Evolutionary conservation across 2,888 invertebrate species (phyloP), one percentile per base, ranked within the genome.

Genomic region (Chrysotoxum bicinctum): DNA sequence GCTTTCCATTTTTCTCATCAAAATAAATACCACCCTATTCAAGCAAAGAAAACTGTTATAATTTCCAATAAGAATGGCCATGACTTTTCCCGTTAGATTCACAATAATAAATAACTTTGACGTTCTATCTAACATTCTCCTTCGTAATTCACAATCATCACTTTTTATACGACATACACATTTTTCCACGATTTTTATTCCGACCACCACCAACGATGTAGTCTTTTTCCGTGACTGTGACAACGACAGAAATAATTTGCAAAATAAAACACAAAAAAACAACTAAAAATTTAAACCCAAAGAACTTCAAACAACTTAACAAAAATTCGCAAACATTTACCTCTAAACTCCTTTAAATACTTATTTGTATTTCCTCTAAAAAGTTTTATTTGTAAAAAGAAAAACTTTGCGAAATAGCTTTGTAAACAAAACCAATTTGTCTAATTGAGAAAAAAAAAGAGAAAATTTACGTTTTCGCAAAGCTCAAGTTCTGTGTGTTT

Each of bases 221-320:
- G 85, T 85, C 77, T 84, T 79, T 66, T 81, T 81, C 77, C 85
- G 81, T 85, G 85, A 81, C 81, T 81, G 85, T 77, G 76, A 85
- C 79, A 79, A 84, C 85, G 85, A 85, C 80, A 64, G 35, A 68
- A 66, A 54, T 54, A 62, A 68, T 62, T 52, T 43, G 40, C 43
- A 75, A 80, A 80, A 73, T 64, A 72, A 80, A 80, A 69, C 69
- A 54, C 60, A 76, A 64, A 62, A 72, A 50, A 14, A 19, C 7
- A 75, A 69, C 66, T 54, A 56, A 82, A 60, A 58, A 77, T 68
- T 66, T 62, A 69, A 64, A 75, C 30, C 58, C 32, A 30, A 76
- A 58, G 35, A 74, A 52, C 70, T 73, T 68, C 9, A 50, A 35
- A 4, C 35, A 80, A 68, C 16, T 21, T 19, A 48, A 21, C 45